Conservation (phyloP, 2,113 vertebrate species). For the Bubo blakistoni region DNA sequence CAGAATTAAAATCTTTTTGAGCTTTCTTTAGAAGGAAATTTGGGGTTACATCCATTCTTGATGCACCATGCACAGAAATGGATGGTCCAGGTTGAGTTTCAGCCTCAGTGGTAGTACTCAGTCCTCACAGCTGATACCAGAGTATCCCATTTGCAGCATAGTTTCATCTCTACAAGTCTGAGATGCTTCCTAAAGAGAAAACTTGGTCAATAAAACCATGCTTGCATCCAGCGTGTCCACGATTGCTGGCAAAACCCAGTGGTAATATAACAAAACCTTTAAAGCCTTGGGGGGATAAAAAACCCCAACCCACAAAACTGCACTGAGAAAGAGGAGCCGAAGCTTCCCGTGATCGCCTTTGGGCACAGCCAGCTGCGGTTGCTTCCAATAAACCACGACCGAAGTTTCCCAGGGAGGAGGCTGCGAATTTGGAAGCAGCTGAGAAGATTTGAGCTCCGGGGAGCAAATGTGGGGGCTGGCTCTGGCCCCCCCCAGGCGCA, state of each 20-base stretch:
- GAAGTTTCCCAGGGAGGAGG: conserved; percentile 13
- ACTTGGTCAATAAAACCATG: background rate
- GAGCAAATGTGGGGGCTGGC: background rate
- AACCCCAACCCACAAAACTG: background rate
- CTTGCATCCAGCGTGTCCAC: fast-evolving
- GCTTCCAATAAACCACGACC: background rate
- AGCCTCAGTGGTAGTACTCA: fast-evolving
- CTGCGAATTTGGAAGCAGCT: background rate
- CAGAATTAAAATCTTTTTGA: background rate
- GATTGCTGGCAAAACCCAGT: background rate
- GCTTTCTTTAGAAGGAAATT: background rate
- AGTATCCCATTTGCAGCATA: background rate
- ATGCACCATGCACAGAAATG: background rate
- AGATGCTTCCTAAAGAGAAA: background rate
- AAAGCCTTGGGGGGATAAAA: background rate
- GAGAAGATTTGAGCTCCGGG: background rate
- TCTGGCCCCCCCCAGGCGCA: background rate
- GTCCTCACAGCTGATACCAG: background rate
- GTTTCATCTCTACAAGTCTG: background rate
- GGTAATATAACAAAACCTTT: background rate
- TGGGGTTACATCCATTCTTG: background rate
- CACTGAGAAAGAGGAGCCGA: background rate
- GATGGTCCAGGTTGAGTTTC: background rate
- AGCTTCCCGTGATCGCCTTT: background rate
- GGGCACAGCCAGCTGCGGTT: fast-evolving